phyloP scores from a whole-genome alignment of 2,797 vertebrate genomes.

The Cuniculus paca region DNA sequence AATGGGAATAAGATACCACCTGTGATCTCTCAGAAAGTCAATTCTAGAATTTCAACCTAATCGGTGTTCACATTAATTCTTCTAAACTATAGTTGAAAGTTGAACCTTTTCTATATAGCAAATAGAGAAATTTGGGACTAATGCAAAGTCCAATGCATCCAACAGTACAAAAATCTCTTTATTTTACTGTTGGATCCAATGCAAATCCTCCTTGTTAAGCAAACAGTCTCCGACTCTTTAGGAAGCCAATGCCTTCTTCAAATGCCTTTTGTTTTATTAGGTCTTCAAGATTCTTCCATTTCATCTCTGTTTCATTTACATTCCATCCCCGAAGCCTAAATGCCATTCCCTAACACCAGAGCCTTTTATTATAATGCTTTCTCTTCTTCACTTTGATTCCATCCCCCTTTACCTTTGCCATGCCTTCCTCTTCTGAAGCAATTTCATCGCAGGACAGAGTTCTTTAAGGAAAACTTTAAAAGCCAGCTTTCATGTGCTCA shows the following conservation, averaged over 20 bases:
- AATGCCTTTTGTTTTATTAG: neutral
- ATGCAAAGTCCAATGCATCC: neutral
- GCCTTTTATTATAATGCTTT: constrained; percentile 60
- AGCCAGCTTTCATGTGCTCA: constrained; percentile 26
- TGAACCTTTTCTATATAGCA: neutral
- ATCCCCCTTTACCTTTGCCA: constrained; percentile 18
- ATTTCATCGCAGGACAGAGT: neutral
- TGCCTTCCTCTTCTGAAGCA: constrained; percentile 54
- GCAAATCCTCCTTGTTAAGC: neutral
- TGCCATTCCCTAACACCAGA: constrained; percentile 33
- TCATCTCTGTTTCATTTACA: constrained; percentile 38
- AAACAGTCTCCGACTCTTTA: neutral
- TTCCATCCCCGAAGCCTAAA: neutral
- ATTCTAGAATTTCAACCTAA: neutral
- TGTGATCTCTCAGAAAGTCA: neutral
- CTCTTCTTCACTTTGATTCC: constrained; percentile 51
- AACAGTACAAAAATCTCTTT: neutral
- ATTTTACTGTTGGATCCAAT: neutral
- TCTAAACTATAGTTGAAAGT: neutral
- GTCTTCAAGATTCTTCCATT: neutral
- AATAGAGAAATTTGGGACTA: neutral
- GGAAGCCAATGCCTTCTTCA: constrained; percentile 13
- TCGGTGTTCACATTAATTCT: neutral
- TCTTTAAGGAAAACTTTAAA: constrained; percentile 63
- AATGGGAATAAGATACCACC: neutral